Evolutionary conservation across 1,140 invertebrate species (phyloP).

Genomic region (Lucilia cuprina): DNA sequence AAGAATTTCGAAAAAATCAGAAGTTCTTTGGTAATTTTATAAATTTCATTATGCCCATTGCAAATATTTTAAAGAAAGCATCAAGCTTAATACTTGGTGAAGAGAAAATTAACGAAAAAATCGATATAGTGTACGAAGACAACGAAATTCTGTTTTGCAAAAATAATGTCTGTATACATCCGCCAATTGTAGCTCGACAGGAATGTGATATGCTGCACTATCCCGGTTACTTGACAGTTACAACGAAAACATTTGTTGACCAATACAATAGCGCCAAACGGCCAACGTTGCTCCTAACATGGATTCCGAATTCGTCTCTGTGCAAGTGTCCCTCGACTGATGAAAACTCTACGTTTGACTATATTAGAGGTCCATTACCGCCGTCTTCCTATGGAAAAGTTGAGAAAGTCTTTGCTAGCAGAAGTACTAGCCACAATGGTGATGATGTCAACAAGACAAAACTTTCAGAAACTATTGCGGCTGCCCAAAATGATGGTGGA

Average conservation of each 20-base stretch:
- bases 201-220: constrained; percentile 87
- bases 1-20: too few species aligned
- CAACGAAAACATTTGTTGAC: constrained; percentile 75
- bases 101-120: constrained; percentile 68
- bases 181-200: constrained; percentile 78
- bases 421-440: not conserved
- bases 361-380: not conserved
- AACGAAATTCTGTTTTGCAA: constrained; percentile 86
- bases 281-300: constrained; percentile 86
- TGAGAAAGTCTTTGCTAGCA: not conserved
- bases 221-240: constrained; percentile 90
- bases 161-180: constrained; percentile 97
- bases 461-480: not conserved
- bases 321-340: constrained; percentile 83
- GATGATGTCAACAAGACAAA: not conserved
- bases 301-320: constrained; percentile 92
- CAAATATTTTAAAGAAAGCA: constrained; percentile 76
- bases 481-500: not conserved
- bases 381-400: not conserved
- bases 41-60: constrained; percentile 73
- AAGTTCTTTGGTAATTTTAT: too few species aligned
- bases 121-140: constrained; percentile 73
- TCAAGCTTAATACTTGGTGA: constrained; percentile 80
- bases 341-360: constrained; percentile 65
- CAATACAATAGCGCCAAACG: constrained; percentile 75